Percentiles rank a stretch among this genome's conserved stretches.
phyloP scores from a whole-genome alignment of 2,797 vertebrate genomes.

The Poeciliopsis infans region DNA sequence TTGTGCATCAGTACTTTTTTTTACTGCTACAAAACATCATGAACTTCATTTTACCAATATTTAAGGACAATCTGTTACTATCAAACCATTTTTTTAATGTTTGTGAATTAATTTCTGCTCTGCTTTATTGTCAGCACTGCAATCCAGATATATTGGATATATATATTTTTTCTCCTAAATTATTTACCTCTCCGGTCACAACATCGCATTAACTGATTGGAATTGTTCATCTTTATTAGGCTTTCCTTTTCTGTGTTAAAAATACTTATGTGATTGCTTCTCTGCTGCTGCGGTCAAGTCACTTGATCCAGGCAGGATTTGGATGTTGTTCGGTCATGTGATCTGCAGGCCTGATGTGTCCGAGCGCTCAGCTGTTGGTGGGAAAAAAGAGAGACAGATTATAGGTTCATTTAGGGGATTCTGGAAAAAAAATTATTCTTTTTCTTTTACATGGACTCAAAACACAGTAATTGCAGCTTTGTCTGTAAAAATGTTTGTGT shows the following conservation, averaged over 20 bases:
- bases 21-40: no score
- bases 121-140: slow-evolving; percentile 17
- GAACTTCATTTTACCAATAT: no score
- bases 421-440: slow-evolving; percentile 47
- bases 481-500: neutral
- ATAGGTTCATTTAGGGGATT: slow-evolving; percentile 60
- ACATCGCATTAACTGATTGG: slow-evolving; percentile 75
- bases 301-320: slow-evolving; percentile 73
- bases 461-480: slow-evolving; percentile 26
- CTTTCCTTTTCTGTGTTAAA: slow-evolving; percentile 62
- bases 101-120: neutral
- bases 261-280: slow-evolving; percentile 77
- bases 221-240: slow-evolving; percentile 72
- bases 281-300: slow-evolving; percentile 57
- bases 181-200: slow-evolving; percentile 39
- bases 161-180: slow-evolving; percentile 42
- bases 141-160: slow-evolving; percentile 19
- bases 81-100: no score
- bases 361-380: slow-evolving; percentile 65
- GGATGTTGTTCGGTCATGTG: slow-evolving; percentile 68
- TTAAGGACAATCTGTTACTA: no score
- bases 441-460: slow-evolving; percentile 23
- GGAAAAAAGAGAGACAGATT: slow-evolving; percentile 64
- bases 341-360: slow-evolving; percentile 61
- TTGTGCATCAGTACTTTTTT: no score